A percentile compares a stretch with the other conserved stretches of the same genome.
Evolutionary conservation across 2,113 vertebrate species (phyloP).

Genomic region (Psilopogon haemacephalus): DNA sequence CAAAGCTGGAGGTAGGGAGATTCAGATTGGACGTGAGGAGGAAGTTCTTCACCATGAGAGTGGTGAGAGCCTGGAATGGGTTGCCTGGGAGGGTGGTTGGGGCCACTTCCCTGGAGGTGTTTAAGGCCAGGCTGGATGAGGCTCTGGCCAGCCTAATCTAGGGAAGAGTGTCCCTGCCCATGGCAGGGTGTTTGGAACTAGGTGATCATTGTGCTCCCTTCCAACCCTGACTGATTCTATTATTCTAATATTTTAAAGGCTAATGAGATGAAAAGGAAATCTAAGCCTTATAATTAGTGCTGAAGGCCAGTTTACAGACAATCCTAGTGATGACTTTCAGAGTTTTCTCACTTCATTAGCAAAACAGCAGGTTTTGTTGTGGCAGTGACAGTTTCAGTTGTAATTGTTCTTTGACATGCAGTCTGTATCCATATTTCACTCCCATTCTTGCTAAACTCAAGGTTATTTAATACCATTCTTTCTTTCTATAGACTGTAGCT

Average conservation of each 20-base stretch:
- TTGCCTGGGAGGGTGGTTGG: too few species aligned
- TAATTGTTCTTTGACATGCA: neutral
- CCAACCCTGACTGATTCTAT: too few species aligned
- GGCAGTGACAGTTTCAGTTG: neutral
- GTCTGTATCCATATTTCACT: neutral
- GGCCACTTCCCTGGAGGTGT: too few species aligned
- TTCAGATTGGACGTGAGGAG: too few species aligned
- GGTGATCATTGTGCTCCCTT: too few species aligned
- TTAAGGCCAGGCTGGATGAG: too few species aligned
- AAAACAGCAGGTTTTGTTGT: neutral
- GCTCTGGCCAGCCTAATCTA: too few species aligned
- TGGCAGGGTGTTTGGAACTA: too few species aligned
- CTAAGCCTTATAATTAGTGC: neutral
- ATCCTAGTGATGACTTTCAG: neutral
- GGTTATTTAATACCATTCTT: neutral
- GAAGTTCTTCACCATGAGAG: too few species aligned
- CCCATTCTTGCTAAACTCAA: neutral
- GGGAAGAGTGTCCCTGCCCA: too few species aligned
- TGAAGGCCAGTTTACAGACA: neutral
- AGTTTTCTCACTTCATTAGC: neutral
- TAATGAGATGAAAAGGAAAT: neutral
- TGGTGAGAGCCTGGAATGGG: too few species aligned
- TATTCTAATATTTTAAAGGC: neutral
- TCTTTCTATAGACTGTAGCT: neutral
- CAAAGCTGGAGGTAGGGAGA: too few species aligned